Evolutionary conservation across 2,113 vertebrate genomes (phyloP).

Genomic region (Pelvicachromis taeniatus): DNA sequence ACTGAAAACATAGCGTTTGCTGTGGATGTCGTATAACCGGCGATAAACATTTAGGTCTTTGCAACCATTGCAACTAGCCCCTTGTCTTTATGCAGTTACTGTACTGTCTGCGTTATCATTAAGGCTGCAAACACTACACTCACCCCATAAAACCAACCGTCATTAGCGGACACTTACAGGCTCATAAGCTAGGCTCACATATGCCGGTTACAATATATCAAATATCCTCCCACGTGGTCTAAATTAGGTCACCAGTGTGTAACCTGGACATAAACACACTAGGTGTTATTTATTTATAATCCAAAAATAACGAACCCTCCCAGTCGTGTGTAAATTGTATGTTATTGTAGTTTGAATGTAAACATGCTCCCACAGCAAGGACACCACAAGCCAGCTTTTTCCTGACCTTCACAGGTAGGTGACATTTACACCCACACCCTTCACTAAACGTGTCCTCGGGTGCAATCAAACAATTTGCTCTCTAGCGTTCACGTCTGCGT

Average conservation of each 20-base stretch:
- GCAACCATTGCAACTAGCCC: neutral
- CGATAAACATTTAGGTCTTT: neutral
- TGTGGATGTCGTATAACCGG: fast-evolving
- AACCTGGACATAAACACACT: neutral
- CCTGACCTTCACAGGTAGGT: constrained; percentile 55
- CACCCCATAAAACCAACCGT: neutral
- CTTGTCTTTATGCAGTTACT: neutral
- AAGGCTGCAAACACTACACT: neutral
- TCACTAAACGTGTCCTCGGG: neutral
- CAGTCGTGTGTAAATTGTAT: neutral
- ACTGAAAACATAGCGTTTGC: neutral
- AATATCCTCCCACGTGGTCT: constrained; percentile 34
- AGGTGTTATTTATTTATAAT: neutral
- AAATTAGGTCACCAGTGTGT: constrained; percentile 27
- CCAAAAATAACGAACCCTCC: neutral
- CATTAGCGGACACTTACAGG: neutral
- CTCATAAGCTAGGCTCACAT: neutral
- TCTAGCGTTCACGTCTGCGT: no score
- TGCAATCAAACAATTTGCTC: neutral
- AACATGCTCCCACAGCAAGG: neutral
- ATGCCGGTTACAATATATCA: neutral
- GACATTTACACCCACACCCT: neutral
- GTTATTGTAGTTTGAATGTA: neutral
- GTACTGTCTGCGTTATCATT: neutral
- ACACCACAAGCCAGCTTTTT: neutral